These are phyloP conservation scores for Centruroides sculpturatus DNA, from an alignment of 1,140 invertebrate species.

Conservation along the genomic window DNA sequence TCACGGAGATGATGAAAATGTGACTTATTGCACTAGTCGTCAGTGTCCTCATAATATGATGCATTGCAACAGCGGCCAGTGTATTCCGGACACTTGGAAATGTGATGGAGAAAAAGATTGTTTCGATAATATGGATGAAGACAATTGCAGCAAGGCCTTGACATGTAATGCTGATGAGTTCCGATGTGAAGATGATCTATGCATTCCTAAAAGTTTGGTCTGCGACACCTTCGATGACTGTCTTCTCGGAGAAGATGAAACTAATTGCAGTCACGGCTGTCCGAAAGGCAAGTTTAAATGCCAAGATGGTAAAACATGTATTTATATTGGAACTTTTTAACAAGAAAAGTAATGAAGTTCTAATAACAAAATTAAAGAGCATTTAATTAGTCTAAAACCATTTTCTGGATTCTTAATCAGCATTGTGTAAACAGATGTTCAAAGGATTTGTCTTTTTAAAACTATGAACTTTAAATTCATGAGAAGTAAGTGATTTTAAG, in stretches of 20 bases:
- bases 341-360: too few species aligned
- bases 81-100: conserved; percentile 14
- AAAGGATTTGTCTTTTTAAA: too few species aligned
- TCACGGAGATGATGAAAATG: too few species aligned
- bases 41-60: too few species aligned
- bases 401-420: too few species aligned
- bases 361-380: too few species aligned
- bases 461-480: too few species aligned
- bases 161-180: conserved; percentile 33
- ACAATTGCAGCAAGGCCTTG: conserved; percentile 26
- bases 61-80: conserved; percentile 41
- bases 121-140: conserved; percentile 30
- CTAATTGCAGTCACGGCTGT: conserved; percentile 20
- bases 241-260: conserved; percentile 36
- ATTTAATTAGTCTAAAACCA: too few species aligned
- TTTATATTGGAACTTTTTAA: too few species aligned
- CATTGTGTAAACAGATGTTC: too few species aligned
- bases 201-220: conserved; percentile 23
- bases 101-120: conserved; percentile 29
- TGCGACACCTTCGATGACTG: conserved; percentile 41
- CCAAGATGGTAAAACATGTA: conserved; percentile 21
- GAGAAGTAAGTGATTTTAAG: too few species aligned
- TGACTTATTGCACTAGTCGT: too few species aligned
- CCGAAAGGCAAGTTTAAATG: conserved; percentile 19
- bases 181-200: neutral